Percentiles rank a stretch among this genome's conserved stretches.
Evolutionary conservation across 2,797 vertebrate genomes (phyloP).

Genomic region (Onychomys leucogaster): DNA sequence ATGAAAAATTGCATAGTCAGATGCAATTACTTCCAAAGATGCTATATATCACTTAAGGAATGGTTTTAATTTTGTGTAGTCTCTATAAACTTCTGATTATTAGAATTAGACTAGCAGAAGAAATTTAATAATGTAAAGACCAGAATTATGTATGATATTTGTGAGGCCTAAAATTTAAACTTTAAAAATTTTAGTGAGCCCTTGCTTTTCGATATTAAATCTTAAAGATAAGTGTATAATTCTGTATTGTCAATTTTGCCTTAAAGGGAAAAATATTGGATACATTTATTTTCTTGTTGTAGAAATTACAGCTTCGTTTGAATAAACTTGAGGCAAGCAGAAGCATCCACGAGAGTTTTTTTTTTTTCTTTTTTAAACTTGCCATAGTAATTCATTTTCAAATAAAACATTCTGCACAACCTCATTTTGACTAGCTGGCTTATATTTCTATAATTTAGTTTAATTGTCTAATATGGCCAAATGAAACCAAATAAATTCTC

Average conservation of each 20-base stretch:
- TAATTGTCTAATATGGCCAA: slow-evolving; percentile 61
- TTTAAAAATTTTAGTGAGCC: background rate
- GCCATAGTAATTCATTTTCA: background rate
- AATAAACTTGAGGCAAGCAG: background rate
- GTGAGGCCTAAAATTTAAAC: background rate
- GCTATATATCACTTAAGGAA: background rate
- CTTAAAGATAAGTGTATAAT: background rate
- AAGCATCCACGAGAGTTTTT: background rate
- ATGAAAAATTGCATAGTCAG: background rate
- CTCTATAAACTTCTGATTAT: background rate
- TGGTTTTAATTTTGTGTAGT: background rate
- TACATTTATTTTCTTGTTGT: background rate
- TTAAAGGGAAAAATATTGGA: background rate
- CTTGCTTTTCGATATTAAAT: background rate
- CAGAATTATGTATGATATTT: background rate
- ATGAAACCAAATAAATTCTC: background rate
- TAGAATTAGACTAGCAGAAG: background rate
- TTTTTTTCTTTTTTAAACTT: background rate
- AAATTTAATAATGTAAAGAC: background rate
- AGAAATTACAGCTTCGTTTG: background rate
- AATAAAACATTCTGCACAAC: background rate
- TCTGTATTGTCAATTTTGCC: background rate
- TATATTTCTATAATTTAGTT: slow-evolving; percentile 60
- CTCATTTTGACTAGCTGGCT: background rate
- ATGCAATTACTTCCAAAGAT: slow-evolving; percentile 32